Evolutionary conservation across 2,113 vertebrate species (phyloP).

Genomic region (Melierax canorus): DNA sequence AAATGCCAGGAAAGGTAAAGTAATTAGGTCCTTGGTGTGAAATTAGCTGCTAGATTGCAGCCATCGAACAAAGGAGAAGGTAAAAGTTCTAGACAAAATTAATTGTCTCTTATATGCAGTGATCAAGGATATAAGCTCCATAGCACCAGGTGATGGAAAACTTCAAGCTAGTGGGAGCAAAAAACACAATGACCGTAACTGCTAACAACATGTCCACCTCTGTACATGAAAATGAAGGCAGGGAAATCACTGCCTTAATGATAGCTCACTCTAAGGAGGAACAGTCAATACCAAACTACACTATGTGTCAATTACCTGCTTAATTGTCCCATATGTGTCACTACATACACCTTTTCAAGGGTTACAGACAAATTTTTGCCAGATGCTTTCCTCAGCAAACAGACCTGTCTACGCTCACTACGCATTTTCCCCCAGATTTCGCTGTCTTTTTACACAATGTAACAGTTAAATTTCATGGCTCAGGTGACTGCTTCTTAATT

Average conservation of each 20-base stretch:
- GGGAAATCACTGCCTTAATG: not conserved
- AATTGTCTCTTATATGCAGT: not conserved
- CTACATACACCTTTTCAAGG: not conserved
- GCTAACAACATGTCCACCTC: not conserved
- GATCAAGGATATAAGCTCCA: not conserved
- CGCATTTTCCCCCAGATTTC: not conserved
- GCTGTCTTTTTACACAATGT: not conserved
- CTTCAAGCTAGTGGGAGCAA: not conserved
- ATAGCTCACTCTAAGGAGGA: not conserved
- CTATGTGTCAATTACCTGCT: not conserved
- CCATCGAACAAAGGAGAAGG: not conserved
- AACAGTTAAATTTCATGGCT: conserved; percentile 3
- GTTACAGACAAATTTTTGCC: not conserved
- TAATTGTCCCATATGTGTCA: not conserved
- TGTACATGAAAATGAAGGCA: not conserved
- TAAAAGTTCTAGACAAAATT: conserved; percentile 1
- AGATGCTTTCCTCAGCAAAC: not conserved
- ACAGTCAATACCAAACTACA: not conserved
- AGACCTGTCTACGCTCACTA: not conserved
- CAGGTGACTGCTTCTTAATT: not conserved
- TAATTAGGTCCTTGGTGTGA: conserved; percentile 25
- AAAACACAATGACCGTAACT: not conserved
- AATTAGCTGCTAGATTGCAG: conserved; percentile 1
- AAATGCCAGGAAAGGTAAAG: conserved; percentile 16
- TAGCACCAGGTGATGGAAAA: not conserved